Percentiles rank a stretch among this genome's conserved stretches.
phyloP scores from a whole-genome alignment of 2,888 invertebrate genomes.

The Loripinus fragilis region DNA sequence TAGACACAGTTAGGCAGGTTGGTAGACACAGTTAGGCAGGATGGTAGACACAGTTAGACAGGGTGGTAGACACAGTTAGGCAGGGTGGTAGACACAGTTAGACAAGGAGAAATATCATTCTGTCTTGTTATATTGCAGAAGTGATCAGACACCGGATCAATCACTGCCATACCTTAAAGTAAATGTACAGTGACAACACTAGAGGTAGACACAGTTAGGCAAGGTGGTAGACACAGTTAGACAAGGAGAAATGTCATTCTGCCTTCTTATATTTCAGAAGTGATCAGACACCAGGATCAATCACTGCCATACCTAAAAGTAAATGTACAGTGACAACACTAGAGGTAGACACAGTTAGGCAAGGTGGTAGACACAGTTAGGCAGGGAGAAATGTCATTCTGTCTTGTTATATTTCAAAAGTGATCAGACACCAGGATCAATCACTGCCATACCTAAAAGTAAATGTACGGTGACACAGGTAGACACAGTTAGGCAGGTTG shows the following conservation, averaged over 20 bases:
- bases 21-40: constrained; percentile 29
- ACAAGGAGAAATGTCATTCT: constrained; percentile 35
- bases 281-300: constrained; percentile 28
- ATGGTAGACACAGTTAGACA: no score
- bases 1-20: no score
- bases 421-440: constrained; percentile 29
- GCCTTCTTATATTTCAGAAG: constrained; percentile 31
- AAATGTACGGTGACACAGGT: constrained; percentile 43
- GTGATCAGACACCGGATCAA: constrained; percentile 26
- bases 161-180: constrained; percentile 40
- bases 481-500: constrained; percentile 21
- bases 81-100: no score
- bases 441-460: constrained; percentile 40
- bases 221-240: no score
- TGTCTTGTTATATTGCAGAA: constrained; percentile 40
- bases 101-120: no score
- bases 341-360: constrained; percentile 25
- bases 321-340: constrained; percentile 43
- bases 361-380: no score
- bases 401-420: constrained; percentile 25
- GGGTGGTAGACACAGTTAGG: no score
- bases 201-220: constrained; percentile 25
- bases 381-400: constrained; percentile 36
- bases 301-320: constrained; percentile 40
- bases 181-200: constrained; percentile 43